Percentiles rank a stretch among this genome's conserved stretches.
Evolutionary conservation across 2,888 invertebrate genomes (phyloP).

Genomic region (Panorpa germanica): DNA sequence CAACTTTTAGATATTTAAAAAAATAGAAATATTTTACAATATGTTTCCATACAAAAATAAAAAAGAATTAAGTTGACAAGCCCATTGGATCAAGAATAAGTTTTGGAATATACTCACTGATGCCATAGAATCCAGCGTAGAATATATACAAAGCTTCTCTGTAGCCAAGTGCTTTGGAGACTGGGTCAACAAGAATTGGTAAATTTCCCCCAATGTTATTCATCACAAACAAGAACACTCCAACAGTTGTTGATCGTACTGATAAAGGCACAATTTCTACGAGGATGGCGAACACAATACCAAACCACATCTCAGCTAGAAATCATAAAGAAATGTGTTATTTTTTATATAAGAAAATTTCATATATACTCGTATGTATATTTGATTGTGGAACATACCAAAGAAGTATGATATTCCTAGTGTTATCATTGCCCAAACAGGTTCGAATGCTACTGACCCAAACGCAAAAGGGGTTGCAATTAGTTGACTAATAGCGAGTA

Average conservation of each 20-base stretch:
- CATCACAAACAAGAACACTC: constrained; percentile 79
- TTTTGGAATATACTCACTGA: constrained; percentile 43
- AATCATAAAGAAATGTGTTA: constrained; percentile 12
- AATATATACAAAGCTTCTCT: constrained; percentile 71
- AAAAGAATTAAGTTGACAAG: background rate
- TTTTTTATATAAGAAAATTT: constrained; percentile 4
- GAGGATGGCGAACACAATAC: constrained; percentile 75
- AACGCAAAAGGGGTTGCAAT: constrained; percentile 71
- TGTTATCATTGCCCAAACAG: constrained; percentile 72
- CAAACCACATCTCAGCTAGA: constrained; percentile 88
- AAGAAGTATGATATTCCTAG: constrained; percentile 79
- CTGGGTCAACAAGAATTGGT: constrained; percentile 73
- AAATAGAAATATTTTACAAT: no score
- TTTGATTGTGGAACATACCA: constrained; percentile 31
- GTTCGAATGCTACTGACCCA: constrained; percentile 66
- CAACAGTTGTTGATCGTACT: constrained; percentile 68
- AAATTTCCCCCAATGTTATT: constrained; percentile 83
- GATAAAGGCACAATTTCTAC: constrained; percentile 74
- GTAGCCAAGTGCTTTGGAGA: constrained; percentile 64
- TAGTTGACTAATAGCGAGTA: constrained; percentile 65
- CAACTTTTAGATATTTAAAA: no score
- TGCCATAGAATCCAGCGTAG: constrained; percentile 71
- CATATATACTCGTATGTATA: constrained; percentile 3
- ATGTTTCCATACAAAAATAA: no score
- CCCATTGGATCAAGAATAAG: no score